Conservation (phyloP, 2,797 vertebrate genomes). For the Ctenopoma kingsleyae region DNA sequence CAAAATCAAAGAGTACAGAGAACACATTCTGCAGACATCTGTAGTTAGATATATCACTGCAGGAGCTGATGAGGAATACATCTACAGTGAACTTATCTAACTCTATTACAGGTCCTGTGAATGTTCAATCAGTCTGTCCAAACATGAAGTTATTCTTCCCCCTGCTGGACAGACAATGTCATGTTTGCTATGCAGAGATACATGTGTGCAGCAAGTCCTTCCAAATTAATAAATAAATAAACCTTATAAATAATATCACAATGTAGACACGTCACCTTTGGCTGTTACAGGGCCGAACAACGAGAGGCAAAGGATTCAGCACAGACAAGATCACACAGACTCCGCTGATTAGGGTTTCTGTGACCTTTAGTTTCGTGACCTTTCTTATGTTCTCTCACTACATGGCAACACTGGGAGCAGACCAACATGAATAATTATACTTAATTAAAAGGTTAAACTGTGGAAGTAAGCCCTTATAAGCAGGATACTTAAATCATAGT, state of each 20-base stretch:
- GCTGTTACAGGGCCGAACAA: neutral
- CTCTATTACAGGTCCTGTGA: neutral
- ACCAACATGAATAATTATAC: neutral
- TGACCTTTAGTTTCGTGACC: conserved; percentile 2
- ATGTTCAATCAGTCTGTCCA: neutral
- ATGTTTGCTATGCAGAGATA: neutral
- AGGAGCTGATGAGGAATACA: no score
- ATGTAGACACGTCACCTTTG: neutral
- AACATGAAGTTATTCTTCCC: conserved; percentile 21
- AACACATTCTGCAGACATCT: no score
- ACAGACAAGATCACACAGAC: neutral
- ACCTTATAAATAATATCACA: no score
- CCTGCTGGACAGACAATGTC: conserved; percentile 29
- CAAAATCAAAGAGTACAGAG: no score
- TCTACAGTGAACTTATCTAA: no score
- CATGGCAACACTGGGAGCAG: neutral
- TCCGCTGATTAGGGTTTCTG: neutral
- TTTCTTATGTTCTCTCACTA: neutral
- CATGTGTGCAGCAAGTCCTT: no score
- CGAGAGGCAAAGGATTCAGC: neutral
- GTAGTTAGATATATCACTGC: no score
- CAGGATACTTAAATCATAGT: neutral
- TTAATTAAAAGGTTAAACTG: conserved; percentile 4
- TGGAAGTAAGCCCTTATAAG: neutral
- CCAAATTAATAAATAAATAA: no score